A percentile compares a stretch with the other conserved stretches of the same genome.
phyloP scores from a whole-genome alignment of 2,113 vertebrate species.

The Melanocharis versteri region DNA sequence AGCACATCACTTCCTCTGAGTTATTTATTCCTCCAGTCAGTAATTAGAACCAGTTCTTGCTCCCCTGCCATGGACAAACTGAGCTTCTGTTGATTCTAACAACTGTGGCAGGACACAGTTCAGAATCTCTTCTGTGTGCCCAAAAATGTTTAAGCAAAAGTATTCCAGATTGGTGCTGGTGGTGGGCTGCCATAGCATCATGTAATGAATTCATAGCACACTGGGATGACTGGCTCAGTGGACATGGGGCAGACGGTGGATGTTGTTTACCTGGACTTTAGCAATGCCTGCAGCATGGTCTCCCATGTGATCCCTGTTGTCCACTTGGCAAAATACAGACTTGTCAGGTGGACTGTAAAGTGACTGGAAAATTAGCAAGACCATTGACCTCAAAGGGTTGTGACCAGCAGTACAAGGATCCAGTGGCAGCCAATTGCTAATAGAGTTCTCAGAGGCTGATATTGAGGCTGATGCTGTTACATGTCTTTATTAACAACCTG shows the following conservation, averaged over 20 bases:
- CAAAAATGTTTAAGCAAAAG: neutral
- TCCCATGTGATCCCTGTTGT: neutral
- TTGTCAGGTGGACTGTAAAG: neutral
- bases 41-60: conserved; percentile 36
- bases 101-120: neutral
- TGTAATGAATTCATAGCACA: rapidly evolving
- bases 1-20: conserved; percentile 8
- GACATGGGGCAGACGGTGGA: rapidly evolving
- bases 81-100: neutral
- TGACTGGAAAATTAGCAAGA: neutral
- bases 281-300: neutral
- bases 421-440: neutral
- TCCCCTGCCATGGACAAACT: neutral
- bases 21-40: conserved; percentile 38
- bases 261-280: neutral
- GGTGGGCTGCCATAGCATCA: rapidly evolving
- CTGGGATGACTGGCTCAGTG: neutral
- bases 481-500: neutral
- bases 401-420: neutral
- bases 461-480: neutral
- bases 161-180: neutral
- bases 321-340: rapidly evolving
- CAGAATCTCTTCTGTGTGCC: neutral
- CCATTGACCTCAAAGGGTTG: neutral
- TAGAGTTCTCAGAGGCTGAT: neutral